Base-by-base conservation (phyloP, 1,140 invertebrate species). In the Plutomurus gul region DNA sequence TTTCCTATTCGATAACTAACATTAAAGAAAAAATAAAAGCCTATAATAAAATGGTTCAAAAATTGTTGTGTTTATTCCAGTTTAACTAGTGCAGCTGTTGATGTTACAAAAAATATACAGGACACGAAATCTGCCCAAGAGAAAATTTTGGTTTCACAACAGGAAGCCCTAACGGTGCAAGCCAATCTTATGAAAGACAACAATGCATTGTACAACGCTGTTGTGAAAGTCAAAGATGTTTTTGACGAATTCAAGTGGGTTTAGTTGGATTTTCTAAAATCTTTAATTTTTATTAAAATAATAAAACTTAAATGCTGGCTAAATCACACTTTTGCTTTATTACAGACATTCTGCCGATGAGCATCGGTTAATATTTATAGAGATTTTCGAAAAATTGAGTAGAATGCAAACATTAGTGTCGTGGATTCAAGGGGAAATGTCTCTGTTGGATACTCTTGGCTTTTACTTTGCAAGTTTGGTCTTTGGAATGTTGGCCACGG, bases 101-200 rank as follows among this genome's bases (percentile, higher is more conserved):
- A 85, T 39, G 89, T 90, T 5, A 87, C 87, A 2, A 84, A 87
- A 25, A 84, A 87, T 78, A 85, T 93, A 81, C 87, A 89, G 56
- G 85, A 88, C 76, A 84, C 87, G 0, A 84, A 82, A 25, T 49
- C 84, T 36, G 77, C 86, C 13, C 88, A 89, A 77, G 77, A 82
- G n/a, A 78, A 87, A 76, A 85, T 89, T 39, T 73, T 89, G 6
- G 74, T 84, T n/a, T 86, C 89, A 74, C 89, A 92, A 82, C 84
- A 87, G 33, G 86, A 89, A 82, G 89, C 90, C 71, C 84, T 91
- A 6, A 81, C 87, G 78, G 85, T 91, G 47, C 91, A 92, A 84
- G 84, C 87, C 74, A 82, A 85, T 46, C 86, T 92, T 70, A 81
- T 91, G 46, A 84, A 88, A 49, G 87, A 88, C 81, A 87, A 87